phyloP scores from a whole-genome alignment of 64 coral and sea anemone genomes.

The Orbicella faveolata region DNA sequence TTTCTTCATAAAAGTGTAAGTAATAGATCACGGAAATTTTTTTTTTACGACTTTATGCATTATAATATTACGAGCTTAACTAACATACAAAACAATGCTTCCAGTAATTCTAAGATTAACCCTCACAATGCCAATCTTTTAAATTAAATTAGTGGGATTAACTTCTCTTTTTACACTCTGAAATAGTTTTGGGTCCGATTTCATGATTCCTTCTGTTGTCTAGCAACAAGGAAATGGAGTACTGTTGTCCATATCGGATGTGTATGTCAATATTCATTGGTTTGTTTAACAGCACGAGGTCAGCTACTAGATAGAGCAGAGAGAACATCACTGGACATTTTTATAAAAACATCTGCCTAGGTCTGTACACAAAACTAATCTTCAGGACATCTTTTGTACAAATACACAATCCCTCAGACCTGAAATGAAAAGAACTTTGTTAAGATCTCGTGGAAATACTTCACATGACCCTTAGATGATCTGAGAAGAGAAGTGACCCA shows the following conservation, averaged over 20 bases:
- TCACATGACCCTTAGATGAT: too few species aligned
- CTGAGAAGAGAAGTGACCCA: too few species aligned
- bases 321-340: constrained; percentile 22
- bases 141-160: constrained; percentile 28
- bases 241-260: neutral
- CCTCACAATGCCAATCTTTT: neutral
- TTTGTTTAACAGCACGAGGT: neutral
- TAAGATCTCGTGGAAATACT: too few species aligned
- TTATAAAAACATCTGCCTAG: constrained; percentile 39
- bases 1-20: constrained; percentile 19
- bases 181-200: neutral
- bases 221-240: neutral
- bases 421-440: neutral
- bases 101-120: neutral
- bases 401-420: constrained; percentile 26
- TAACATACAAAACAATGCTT: constrained; percentile 37
- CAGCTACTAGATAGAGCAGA: neutral
- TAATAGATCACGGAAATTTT: constrained; percentile 10
- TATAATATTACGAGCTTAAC: constrained; percentile 25
- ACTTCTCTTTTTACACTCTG: constrained; percentile 26
- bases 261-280: neutral
- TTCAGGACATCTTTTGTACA: constrained; percentile 50
- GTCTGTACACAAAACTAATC: constrained; percentile 47
- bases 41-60: neutral
- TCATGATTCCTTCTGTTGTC: neutral